Evolutionary conservation across 2,113 vertebrate genomes (phyloP).

Genomic region (Diadophis punctatus): DNA sequence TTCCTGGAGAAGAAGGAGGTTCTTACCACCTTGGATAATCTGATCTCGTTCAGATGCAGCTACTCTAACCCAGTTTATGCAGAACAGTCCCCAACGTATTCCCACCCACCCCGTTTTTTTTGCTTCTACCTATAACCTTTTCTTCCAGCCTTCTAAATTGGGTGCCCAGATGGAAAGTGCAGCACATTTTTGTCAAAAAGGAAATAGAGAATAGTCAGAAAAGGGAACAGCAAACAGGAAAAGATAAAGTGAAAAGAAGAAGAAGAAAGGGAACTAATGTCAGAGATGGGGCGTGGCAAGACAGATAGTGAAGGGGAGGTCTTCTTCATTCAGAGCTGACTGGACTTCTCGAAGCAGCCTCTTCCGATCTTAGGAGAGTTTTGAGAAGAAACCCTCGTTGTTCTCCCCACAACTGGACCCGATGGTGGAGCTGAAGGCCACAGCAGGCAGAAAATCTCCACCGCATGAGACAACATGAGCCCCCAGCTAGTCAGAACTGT

Average conservation of each 20-base stretch:
- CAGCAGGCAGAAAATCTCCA: background rate
- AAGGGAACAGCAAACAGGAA: background rate
- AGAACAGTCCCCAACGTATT: background rate
- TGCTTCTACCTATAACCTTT: background rate
- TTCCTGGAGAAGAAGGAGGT: background rate
- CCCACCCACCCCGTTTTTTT: too few relatives aligned
- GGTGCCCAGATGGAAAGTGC: background rate
- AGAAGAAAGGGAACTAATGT: background rate
- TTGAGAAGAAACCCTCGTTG: background rate
- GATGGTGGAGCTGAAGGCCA: background rate
- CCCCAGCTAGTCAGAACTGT: background rate
- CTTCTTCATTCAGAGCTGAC: too few relatives aligned
- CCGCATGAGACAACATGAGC: background rate
- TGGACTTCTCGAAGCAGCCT: background rate
- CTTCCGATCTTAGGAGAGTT: too few relatives aligned
- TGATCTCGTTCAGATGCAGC: background rate
- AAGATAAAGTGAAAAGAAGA: background rate
- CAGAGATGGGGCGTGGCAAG: background rate
- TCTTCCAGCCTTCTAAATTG: background rate
- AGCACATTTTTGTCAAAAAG: background rate
- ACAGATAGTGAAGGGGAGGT: rapidly evolving
- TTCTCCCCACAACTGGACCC: too few relatives aligned
- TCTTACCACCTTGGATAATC: background rate
- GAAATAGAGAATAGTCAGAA: background rate
- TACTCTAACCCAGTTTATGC: background rate